Base-by-base conservation (phyloP, 2,113 vertebrate genomes). In the Cryptomyrus ogoouensis region DNA sequence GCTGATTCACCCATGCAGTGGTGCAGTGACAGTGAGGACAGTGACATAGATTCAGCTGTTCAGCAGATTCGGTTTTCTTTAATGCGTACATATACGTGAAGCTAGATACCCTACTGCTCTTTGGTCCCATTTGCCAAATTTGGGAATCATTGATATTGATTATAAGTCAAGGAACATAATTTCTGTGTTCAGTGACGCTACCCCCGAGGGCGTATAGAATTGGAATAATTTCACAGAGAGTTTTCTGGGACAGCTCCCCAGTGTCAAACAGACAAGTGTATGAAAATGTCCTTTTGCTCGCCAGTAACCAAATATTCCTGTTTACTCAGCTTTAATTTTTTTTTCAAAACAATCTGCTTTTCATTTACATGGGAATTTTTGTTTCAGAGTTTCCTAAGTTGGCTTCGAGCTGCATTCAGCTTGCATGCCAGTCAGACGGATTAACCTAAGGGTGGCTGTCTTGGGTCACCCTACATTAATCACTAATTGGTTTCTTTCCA, bases 381-480 rank as follows among this genome's bases (percentile, higher is more conserved):
- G 74, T 39, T 80, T 80, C 44, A 47, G 42, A 49, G 44, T 85
- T 24, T 88, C 50, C 66, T 49, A 52, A 89, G 83, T 62, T 87
- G 66, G 31, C 89, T 89, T 89, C 35, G n/a, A 87, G n/a, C 44
- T 80, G 35, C 35, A 17, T 80, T 35, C 35, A 31, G n/a, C 62
- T 70, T 70, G 62, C 62, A 31, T 80, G 74, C 15, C 74, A 80
- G 35, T 80, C 31, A 42, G 35, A 19, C 2, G 5, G 74, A 39
- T 42, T 80, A 80, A 35, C 70, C 31, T 39, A 39, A 39, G 5
- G 35, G 15, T 39, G 17, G 35, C 74, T 83, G 15, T 88, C 39
- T 52, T 21, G 53, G 90, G 83, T 49, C 42, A 85, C 83, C 83
- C 83, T 83, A 53, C 83, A 70, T 83, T 39, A 77, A 91, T 90